Conservation (phyloP, 2,113 vertebrate genomes). For the Malurus alboscapulatus region DNA sequence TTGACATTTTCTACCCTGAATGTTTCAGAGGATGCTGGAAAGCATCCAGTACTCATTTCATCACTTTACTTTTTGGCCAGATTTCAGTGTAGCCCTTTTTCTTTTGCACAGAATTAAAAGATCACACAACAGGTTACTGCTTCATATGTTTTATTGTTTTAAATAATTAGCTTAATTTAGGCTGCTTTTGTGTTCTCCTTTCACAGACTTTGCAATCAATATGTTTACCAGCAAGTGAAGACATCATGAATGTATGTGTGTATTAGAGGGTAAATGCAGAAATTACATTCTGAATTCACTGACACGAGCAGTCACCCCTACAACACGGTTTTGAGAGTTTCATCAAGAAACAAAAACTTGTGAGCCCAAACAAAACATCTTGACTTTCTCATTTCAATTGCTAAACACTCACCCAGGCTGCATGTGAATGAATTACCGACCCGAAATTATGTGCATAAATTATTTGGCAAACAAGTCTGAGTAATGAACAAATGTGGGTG, state of each 20-base stretch:
- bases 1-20: constrained; percentile 41
- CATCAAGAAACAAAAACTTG: constrained; percentile 53
- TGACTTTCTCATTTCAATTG: constrained; percentile 55
- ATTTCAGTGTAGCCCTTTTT: constrained; percentile 32
- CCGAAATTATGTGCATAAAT: constrained; percentile 60
- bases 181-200: background rate
- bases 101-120: background rate
- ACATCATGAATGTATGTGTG: background rate
- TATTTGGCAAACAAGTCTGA: constrained; percentile 57
- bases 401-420: constrained; percentile 28
- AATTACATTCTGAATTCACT: constrained; percentile 22
- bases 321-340: constrained; percentile 30
- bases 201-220: background rate
- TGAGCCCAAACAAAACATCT: constrained; percentile 59
- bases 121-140: background rate
- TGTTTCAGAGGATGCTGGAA: constrained; percentile 50
- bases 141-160: constrained; percentile 2
- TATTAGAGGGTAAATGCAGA: constrained; percentile 26
- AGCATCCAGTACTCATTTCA: constrained; percentile 50
- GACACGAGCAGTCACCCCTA: background rate
- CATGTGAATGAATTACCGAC: constrained; percentile 43
- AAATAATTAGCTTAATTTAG: constrained; percentile 5
- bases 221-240: constrained; percentile 19
- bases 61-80: constrained; percentile 28
- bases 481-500: constrained; percentile 57